These are phyloP conservation scores for Larimichthys crocea DNA, from an alignment of 2,113 vertebrate species.

Conservation along the genomic window DNA sequence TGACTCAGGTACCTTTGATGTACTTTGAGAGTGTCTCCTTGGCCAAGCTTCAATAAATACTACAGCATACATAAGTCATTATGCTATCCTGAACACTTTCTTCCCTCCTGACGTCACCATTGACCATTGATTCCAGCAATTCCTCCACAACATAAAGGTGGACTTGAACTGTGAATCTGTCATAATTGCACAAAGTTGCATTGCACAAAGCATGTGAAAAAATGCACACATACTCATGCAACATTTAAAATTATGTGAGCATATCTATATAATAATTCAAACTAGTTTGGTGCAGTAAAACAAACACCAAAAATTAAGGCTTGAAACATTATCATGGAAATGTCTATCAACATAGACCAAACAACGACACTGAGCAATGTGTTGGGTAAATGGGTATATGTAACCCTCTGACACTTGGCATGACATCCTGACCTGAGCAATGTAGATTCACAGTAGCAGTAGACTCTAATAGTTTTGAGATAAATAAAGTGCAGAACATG, in stretches of 20 bases:
- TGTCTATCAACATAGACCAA: neutral
- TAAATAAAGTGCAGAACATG: too few species aligned
- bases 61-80: too few species aligned
- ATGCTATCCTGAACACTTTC: too few species aligned
- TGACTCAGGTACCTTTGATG: too few species aligned
- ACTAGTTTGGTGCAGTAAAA: neutral
- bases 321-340: neutral
- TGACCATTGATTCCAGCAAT: too few species aligned
- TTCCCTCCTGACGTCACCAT: too few species aligned
- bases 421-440: neutral
- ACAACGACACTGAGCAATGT: neutral
- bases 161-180: too few species aligned
- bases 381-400: neutral
- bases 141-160: neutral
- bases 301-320: neutral
- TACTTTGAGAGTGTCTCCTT: too few species aligned
- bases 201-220: neutral
- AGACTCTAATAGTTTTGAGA: neutral
- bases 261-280: neutral
- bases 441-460: neutral
- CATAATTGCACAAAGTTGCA: neutral
- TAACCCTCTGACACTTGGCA: neutral
- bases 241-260: neutral
- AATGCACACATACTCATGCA: neutral
- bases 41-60: too few species aligned